A percentile compares a stretch with the other conserved stretches of the same genome.
Conservation (phyloP, 37 sponge, comb jelly and placozoan genomes). For the Chondrosia reniformis region DNA sequence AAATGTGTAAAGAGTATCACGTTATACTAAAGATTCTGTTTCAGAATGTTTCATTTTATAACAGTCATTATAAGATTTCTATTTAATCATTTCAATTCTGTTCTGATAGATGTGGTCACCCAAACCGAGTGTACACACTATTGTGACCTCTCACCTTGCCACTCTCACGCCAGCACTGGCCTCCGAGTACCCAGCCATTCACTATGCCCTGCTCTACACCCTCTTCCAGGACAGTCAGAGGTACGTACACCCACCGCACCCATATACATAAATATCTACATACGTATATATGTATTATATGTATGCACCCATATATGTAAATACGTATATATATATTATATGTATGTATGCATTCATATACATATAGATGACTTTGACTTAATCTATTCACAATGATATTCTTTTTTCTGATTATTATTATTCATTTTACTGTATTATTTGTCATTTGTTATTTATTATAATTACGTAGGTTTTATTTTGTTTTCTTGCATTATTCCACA, state of each 20-base stretch:
- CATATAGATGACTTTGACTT: too few species aligned
- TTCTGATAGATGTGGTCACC: conserved; percentile 66
- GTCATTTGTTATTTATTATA: too few species aligned
- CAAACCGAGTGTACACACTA: conserved; percentile 57
- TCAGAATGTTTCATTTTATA: too few species aligned
- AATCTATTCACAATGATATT: too few species aligned
- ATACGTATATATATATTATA: background rate
- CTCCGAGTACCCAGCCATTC: conserved; percentile 69
- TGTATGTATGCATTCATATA: background rate
- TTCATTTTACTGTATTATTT: too few species aligned
- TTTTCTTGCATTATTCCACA: background rate
- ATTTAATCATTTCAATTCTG: background rate
- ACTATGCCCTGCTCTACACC: conserved; percentile 66
- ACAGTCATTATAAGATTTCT: too few species aligned
- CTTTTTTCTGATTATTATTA: too few species aligned
- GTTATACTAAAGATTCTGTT: too few species aligned
- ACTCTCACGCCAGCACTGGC: conserved; percentile 41
- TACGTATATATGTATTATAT: background rate
- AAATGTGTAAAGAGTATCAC: too few species aligned
- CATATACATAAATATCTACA: too few species aligned
- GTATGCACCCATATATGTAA: background rate
- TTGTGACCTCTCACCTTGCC: conserved; percentile 38
- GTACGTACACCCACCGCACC: too few species aligned
- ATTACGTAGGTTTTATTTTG: too few species aligned
- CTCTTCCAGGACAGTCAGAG: conserved; percentile 69